Conservation (phyloP, 2,113 vertebrate species). For the Ptyas mucosa region DNA sequence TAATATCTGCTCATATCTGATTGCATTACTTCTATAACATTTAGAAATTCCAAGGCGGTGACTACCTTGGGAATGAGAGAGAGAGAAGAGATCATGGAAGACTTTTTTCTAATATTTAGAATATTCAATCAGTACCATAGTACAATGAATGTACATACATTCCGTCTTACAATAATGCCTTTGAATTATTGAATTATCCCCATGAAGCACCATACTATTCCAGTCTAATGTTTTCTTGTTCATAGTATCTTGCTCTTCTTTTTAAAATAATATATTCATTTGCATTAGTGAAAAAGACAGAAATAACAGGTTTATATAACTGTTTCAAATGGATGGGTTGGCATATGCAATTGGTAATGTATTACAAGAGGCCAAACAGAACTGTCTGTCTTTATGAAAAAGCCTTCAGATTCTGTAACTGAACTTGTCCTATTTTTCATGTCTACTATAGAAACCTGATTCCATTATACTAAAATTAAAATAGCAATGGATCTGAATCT, state of each 20-base stretch:
- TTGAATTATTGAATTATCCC: not conserved
- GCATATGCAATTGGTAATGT: not conserved
- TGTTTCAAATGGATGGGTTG: not conserved
- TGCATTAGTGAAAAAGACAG: not conserved
- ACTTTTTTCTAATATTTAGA: not conserved
- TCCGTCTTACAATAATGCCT: not conserved
- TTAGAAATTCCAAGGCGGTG: not conserved
- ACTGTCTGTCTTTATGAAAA: not conserved
- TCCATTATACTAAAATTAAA: not conserved
- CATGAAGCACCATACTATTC: not conserved
- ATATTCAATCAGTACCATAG: not conserved
- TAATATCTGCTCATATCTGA: not conserved
- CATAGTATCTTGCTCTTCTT: not conserved
- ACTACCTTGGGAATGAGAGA: not conserved
- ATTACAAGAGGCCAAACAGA: not conserved
- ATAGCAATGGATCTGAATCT: not conserved
- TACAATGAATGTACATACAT: not conserved
- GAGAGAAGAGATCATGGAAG: not conserved
- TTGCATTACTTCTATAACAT: not conserved
- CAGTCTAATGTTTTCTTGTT: not conserved
- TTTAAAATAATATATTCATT: not conserved
- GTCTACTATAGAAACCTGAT: not conserved
- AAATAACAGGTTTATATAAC: not conserved
- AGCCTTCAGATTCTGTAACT: not conserved
- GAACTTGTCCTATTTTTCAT: not conserved